Evolutionary conservation across 2,888 invertebrate species (phyloP), one percentile per base, ranked within the genome.

Genomic region (Pogonocherus hispidulus): DNA sequence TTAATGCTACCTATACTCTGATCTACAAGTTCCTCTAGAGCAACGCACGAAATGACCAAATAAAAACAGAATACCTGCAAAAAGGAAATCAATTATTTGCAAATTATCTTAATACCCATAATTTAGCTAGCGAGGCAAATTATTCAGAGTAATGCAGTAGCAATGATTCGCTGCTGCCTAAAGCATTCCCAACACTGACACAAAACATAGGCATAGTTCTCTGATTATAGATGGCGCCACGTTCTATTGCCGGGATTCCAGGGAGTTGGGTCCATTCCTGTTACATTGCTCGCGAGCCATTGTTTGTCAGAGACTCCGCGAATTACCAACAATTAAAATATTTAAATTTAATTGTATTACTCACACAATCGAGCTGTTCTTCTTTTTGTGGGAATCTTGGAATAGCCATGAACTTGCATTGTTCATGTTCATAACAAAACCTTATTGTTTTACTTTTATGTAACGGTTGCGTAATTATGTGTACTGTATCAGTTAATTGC

Each of bases 291-390:
- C 20, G 51, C 63, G 57, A 59, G 64, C 62, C 60, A 68, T 71
- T 68, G 66, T 68, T 66, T 68, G 66, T 68, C 66, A 66, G 51
- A 54, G 47, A 57, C 59, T 51, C 60, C 52, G 66, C 63, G 68
- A 63, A 66, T 46, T 51, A 55, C 59, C 22, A n/a, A 54, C 63
- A 72, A 72, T 72, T 72, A 72, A 70, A 72, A 68, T 73, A 71
- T 73, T 73, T 69, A 70, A 71, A 70, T 73, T 73, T 70, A 70
- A 70, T 72, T 69, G 65, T 64, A 63, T 66, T 66, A 70, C 70
- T 70, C 67, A 57, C 62, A 41, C 55, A 51, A 54, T 27, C 46
- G 27, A 59, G 20, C 35, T 46, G 47, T 64, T 67, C 55, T 66
- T 60, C 51, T 65, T 35, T 60, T 56, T 66, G 56, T 69, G 69